Percentiles rank a stretch among this genome's conserved stretches.
phyloP scores from a whole-genome alignment of 2,888 invertebrate species.

The Drosophila mayaguana region DNA sequence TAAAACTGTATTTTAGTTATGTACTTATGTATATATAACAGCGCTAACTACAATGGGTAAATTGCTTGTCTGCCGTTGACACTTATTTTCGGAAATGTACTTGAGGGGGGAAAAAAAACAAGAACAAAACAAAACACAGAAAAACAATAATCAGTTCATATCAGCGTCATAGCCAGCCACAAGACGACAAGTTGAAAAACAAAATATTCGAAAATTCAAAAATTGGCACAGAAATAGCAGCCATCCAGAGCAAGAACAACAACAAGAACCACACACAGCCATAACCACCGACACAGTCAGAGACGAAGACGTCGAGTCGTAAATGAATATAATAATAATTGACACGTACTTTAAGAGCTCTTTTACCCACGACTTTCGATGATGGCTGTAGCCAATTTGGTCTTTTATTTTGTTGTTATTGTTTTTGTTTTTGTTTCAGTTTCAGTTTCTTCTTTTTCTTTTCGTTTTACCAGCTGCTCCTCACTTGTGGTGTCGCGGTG shows the following conservation, averaged over 20 bases:
- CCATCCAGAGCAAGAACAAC: conserved; percentile 43
- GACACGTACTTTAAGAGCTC: conserved; percentile 71
- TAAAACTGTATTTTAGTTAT: conserved; percentile 22
- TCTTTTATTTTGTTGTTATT: not conserved
- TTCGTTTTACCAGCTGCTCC: conserved; percentile 38
- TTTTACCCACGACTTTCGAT: conserved; percentile 36
- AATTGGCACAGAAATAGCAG: conserved; percentile 67
- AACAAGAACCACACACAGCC: not conserved
- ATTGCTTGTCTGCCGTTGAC: conserved; percentile 37
- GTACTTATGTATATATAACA: too few relatives aligned
- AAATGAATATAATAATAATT: conserved; percentile 68
- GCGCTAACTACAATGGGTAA: conserved; percentile 26
- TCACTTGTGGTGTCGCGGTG: conserved; percentile 23
- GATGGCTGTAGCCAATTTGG: conserved; percentile 17
- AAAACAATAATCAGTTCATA: conserved; percentile 10
- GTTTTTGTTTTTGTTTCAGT: not conserved
- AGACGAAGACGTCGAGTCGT: conserved; percentile 17
- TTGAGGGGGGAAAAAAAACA: not conserved
- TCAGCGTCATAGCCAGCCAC: conserved; percentile 44
- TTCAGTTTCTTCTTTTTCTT: not conserved
- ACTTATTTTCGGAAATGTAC: conserved; percentile 35
- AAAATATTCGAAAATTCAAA: conserved; percentile 54
- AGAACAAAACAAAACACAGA: conserved; percentile 3
- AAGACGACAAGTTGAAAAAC: conserved; percentile 41
- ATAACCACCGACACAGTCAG: conserved; percentile 3